A percentile compares a stretch with the other conserved stretches of the same genome.
These are phyloP conservation scores for Philantomba maxwellii DNA, from an alignment of 2,113 vertebrate genomes.

Conservation along the genomic window DNA sequence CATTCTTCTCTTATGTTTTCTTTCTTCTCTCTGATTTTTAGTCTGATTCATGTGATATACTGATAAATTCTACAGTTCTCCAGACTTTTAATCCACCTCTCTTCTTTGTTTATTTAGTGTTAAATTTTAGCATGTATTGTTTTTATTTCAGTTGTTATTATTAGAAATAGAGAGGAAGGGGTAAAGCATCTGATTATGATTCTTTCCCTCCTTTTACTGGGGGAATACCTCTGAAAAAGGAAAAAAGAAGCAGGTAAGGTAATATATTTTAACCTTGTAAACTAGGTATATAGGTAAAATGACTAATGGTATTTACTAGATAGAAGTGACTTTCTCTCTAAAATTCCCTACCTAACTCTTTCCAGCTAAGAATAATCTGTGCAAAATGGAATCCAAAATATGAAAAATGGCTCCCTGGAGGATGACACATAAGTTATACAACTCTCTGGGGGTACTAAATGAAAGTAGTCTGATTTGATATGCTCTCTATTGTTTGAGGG, in stretches of 20 bases:
- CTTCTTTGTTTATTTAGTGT: background rate
- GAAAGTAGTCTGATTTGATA: background rate
- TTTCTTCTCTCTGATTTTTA: background rate
- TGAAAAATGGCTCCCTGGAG: background rate
- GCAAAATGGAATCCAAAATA: background rate
- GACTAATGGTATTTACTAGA: background rate
- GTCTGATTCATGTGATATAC: background rate
- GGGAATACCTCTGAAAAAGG: background rate
- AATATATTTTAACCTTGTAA: background rate
- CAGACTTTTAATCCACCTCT: background rate
- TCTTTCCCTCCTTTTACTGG: background rate
- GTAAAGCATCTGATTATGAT: background rate
- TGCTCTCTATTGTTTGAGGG: background rate
- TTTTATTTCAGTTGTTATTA: background rate
- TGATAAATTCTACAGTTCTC: background rate
- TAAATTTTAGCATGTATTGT: background rate
- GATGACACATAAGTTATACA: background rate
- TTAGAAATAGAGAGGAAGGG: background rate
- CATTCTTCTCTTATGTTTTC: background rate
- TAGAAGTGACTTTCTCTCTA: background rate
- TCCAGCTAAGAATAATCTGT: background rate
- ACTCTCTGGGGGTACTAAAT: background rate
- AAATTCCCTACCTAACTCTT: background rate
- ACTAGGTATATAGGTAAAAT: background rate
- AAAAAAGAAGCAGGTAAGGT: background rate